Evolutionary conservation across 1,140 invertebrate genomes (phyloP).

Genomic region (Brachionus koreanus): DNA sequence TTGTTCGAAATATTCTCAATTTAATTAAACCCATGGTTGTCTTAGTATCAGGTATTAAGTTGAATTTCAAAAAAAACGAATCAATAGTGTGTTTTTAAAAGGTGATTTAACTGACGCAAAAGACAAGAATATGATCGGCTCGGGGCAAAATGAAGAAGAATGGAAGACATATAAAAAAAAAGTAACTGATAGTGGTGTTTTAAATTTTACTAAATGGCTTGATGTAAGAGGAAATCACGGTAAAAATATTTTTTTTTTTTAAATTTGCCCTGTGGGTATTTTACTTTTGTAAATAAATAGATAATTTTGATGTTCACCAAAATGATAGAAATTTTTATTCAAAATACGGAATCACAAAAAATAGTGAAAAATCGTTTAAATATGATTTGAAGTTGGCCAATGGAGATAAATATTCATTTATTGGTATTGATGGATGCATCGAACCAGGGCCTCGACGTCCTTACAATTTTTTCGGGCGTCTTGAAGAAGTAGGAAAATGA

Average conservation of each 20-base stretch:
- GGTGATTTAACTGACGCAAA: slow-evolving; percentile 86
- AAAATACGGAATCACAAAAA: slow-evolving; percentile 33
- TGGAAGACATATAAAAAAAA: slow-evolving; percentile 75
- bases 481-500: slow-evolving; percentile 59
- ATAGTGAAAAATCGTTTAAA: not conserved
- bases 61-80: not conserved
- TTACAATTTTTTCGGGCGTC: slow-evolving; percentile 83
- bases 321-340: slow-evolving; percentile 69
- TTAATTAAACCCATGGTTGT: slow-evolving; percentile 74
- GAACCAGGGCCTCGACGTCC: slow-evolving; percentile 78
- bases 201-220: slow-evolving; percentile 72
- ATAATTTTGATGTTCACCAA: slow-evolving; percentile 79
- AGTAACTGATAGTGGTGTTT: slow-evolving; percentile 65
- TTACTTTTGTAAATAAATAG: slow-evolving; percentile 58
- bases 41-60: slow-evolving; percentile 63
- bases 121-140: slow-evolving; percentile 71
- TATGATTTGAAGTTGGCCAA: slow-evolving; percentile 45
- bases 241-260: slow-evolving; percentile 55
- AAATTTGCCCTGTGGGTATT: not conserved
- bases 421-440: slow-evolving; percentile 78
- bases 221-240: slow-evolving; percentile 93
- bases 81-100: not conserved
- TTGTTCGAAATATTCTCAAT: slow-evolving; percentile 72
- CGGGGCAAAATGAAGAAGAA: slow-evolving; percentile 74
- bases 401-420: slow-evolving; percentile 69